Evolutionary conservation across 2,888 invertebrate species (phyloP).

Genomic region (Rhagophthalmus giganteus): DNA sequence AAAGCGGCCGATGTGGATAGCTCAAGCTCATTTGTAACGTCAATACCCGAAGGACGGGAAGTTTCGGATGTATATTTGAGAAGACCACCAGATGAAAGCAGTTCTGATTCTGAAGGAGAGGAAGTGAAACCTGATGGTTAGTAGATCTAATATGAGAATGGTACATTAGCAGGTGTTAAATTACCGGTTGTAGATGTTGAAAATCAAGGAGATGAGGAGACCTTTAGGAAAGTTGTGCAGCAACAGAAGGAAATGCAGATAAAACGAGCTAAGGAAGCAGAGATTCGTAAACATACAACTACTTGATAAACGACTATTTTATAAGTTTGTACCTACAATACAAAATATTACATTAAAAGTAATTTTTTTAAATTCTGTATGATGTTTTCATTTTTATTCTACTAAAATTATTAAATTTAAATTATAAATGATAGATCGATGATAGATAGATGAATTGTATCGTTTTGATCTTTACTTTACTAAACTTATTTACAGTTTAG

Average conservation of each 20-base stretch:
- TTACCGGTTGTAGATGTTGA: slow-evolving; percentile 37
- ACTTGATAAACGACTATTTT: no score
- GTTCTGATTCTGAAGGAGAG: slow-evolving; percentile 73
- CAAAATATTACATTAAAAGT: no score
- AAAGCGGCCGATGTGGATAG: slow-evolving; percentile 44
- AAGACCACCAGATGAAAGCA: slow-evolving; percentile 75
- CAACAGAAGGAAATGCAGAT: slow-evolving; percentile 52
- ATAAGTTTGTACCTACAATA: no score
- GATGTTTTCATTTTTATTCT: no score
- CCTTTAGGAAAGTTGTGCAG: slow-evolving; percentile 49
- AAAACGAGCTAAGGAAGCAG: slow-evolving; percentile 51
- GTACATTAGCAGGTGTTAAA: no score
- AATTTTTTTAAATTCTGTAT: no score
- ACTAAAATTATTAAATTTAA: no score
- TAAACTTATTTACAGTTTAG: no score
- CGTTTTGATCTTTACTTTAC: no score
- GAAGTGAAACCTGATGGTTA: slow-evolving; percentile 48
- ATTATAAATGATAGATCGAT: no score
- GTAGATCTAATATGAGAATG: no score
- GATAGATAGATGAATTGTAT: no score
- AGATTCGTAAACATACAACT: slow-evolving; percentile 21
- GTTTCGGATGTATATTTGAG: slow-evolving; percentile 73
- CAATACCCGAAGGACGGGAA: slow-evolving; percentile 63
- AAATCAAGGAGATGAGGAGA: slow-evolving; percentile 46
- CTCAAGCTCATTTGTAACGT: slow-evolving; percentile 49